Percentiles rank a stretch among this genome's conserved stretches.
These are phyloP conservation scores for Acholoe squamosa DNA, from an alignment of 2,888 invertebrate genomes.

Conservation along the genomic window DNA sequence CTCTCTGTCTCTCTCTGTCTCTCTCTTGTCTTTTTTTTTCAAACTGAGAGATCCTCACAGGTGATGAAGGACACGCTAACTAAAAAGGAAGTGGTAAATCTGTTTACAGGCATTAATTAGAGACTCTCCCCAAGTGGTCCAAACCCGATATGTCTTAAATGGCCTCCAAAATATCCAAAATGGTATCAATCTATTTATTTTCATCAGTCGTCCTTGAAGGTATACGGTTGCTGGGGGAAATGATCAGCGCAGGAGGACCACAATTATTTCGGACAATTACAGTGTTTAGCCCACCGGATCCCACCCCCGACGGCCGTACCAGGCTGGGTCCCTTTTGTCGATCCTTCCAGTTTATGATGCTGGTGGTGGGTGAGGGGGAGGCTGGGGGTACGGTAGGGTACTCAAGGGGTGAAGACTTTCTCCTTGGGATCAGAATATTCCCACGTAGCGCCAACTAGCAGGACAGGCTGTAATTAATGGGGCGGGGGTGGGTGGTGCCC, in stretches of 20 bases:
- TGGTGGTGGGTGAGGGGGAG: not conserved
- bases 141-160: no score
- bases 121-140: no score
- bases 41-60: no score
- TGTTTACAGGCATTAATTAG: no score
- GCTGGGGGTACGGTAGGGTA: no score
- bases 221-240: conserved; percentile 1
- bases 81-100: no score
- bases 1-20: no score
- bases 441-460: not conserved
- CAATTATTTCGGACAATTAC: not conserved
- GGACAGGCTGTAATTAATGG: conserved; percentile 21
- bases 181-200: not conserved
- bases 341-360: not conserved
- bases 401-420: not conserved
- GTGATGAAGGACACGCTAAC: no score
- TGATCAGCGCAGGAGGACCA: not conserved
- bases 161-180: no score
- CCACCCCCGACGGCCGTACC: not conserved
- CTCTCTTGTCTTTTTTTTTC: no score
- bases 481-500: not conserved
- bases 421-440: conserved; percentile 21
- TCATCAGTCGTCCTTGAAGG: not conserved
- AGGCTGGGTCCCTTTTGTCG: not conserved
- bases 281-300: conserved; percentile 12